Evolutionary conservation across 2,113 vertebrate species (phyloP), one percentile per base, ranked within the genome.

Genomic region (Elachura formosa): DNA sequence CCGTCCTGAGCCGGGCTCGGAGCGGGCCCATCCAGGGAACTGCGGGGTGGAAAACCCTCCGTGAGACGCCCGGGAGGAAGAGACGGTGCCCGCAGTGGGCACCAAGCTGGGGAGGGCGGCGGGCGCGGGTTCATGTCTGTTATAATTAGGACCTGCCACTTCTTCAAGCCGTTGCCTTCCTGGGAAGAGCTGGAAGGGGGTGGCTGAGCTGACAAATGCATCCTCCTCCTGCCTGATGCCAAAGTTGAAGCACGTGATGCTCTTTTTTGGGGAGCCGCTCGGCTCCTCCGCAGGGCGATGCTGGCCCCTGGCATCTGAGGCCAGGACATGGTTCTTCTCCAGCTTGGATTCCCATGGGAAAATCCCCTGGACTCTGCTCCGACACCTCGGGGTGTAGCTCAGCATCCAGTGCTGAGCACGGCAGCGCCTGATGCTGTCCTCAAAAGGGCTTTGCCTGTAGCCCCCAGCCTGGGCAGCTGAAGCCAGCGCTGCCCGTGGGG

Each of bases 151-250:
- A 93, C 54, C 93, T 94, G 95, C 92, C 95, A 93, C 87, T 82
- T 94, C 87, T 89, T 82, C 58, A 45, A 95, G 85, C 93, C 59
- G 48, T 49, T 69, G 89, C 84, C 87, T 93, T 94, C 76, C 96
- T 89, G 93, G 95, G 96, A 96, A 96, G 95, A 93, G 93, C 87
- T 84, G 92, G 87, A 94, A 91, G 95, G 95, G 93, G 96, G 96
- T 94, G 96, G 92, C 93, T 96, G 96, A 96, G 95, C 92, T 95
- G 92, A 90, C 95, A 96, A 84, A 96, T 85, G 81, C 96, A 89
- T 94, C 95, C 95, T 95, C 96, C 94, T 95, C 84, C 89, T 91
- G 89, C 87, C 87, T 96, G 93, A 71, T 95, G 89, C 92, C 95
- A 94, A 95, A 96, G 92, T 91, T 95, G 92, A 82, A 68, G 90